Conservation (phyloP, 2,113 vertebrate species). For the Ciconia stormi region DNA sequence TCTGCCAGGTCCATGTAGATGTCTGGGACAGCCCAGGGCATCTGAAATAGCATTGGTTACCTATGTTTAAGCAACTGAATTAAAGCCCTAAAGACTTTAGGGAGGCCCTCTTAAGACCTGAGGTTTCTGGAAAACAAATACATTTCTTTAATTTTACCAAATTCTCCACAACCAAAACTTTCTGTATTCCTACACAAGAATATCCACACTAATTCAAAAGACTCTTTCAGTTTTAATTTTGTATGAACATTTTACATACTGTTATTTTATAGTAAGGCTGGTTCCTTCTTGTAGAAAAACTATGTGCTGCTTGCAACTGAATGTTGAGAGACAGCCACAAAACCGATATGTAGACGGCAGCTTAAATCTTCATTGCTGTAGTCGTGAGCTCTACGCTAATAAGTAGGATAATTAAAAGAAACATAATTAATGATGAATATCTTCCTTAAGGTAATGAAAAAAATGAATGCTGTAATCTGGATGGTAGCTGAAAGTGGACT, state of each 20-base stretch:
- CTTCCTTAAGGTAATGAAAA: not conserved
- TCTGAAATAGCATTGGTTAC: not conserved
- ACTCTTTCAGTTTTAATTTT: not conserved
- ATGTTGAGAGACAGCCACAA: not conserved
- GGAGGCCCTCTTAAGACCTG: not conserved
- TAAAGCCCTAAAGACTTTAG: not conserved
- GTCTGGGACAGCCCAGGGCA: not conserved
- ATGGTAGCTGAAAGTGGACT: not conserved
- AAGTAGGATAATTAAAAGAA: not conserved
- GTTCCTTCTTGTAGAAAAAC: not conserved
- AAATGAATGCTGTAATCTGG: not conserved
- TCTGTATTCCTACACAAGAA: not conserved
- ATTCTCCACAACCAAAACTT: not conserved
- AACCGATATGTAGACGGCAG: rapidly evolving
- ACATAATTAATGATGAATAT: not conserved
- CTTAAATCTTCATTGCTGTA: not conserved
- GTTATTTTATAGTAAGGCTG: not conserved
- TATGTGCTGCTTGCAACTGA: not conserved
- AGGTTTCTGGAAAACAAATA: not conserved
- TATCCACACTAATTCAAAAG: not conserved
- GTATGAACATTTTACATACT: not conserved
- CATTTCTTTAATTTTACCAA: not conserved
- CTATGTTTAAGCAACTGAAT: not conserved
- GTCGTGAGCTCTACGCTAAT: not conserved
- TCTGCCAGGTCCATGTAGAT: not conserved